Percentiles rank a stretch among this genome's conserved stretches.
phyloP scores from a whole-genome alignment of 1,140 invertebrate species.

The Eumeta japonica region DNA sequence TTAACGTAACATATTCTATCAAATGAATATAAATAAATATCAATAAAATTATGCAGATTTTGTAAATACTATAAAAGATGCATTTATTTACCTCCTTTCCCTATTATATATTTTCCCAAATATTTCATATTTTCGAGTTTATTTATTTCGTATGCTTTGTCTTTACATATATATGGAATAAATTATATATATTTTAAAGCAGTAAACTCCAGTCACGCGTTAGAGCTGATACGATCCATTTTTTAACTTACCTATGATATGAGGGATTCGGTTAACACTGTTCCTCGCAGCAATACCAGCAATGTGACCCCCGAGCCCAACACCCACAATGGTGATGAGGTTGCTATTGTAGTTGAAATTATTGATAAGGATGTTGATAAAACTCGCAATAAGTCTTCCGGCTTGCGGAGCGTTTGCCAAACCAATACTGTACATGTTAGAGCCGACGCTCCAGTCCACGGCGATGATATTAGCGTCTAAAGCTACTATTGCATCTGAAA shows the following conservation, averaged over 20 bases:
- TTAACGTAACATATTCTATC: no score
- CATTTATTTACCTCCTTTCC: no score
- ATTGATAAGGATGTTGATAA: slow-evolving; percentile 30
- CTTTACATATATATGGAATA: no score
- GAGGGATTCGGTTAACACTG: slow-evolving; percentile 20
- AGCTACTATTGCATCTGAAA: slow-evolving; percentile 21
- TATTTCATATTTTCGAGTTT: no score
- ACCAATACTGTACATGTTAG: slow-evolving; percentile 22
- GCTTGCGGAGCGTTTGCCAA: slow-evolving; percentile 28
- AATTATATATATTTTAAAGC: no score
- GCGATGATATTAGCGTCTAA: slow-evolving; percentile 36
- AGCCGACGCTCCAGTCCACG: slow-evolving; percentile 34
- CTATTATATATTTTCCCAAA: no score
- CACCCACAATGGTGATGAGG: slow-evolving; percentile 30
- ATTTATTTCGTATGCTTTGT: no score
- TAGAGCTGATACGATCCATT: no score
- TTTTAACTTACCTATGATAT: slow-evolving; percentile 30
- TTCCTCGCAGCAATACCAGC: slow-evolving; percentile 35
- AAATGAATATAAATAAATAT: no score
- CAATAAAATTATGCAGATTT: no score
- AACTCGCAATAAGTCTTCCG: slow-evolving; percentile 25
- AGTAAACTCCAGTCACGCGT: no score
- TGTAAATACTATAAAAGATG: no score
- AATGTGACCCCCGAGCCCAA: slow-evolving; percentile 37
- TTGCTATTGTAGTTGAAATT: slow-evolving; percentile 23